Base-by-base conservation (phyloP, 2,888 invertebrate species). In the Scaptomyza polygonia region DNA sequence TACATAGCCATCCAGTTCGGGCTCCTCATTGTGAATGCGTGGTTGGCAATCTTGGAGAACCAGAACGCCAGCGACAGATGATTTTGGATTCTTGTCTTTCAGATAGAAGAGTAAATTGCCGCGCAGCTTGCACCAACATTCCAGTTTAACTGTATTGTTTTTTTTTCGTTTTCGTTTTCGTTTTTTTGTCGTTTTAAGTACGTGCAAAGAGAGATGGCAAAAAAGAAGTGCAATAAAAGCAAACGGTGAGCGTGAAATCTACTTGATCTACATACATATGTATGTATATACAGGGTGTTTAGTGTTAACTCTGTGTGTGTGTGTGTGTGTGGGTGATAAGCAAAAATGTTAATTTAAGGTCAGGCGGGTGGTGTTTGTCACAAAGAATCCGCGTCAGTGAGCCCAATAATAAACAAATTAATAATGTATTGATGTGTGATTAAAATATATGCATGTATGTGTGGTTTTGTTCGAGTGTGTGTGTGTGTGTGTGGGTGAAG, bases 61-160 rank as follows among this genome's bases (percentile, higher is more conserved):
- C 79, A 98, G 94, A 1, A 98, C 95, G 32, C 98, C 98, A 67
- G 95, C 93, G 0, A 98, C 97, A 85, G 97, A 96, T 25, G 97
- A 96, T 94, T 95, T 96, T 84, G 96, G 96, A 91, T 98, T 97
- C 79, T 95, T 95, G 47, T 96, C 96, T 92, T 97, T 97, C 90
- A 98, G 95, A 92, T 98, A 98, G 92, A 98, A 98, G 64, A 99
- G 93, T 14, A 98, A 93, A 92, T 98, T 99, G 65, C 98, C 98
- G 81, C 97, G 94, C 39, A 99, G 93, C 72, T 97, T 94, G 92
- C 97, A 98, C 96, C 97, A 98, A 89, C 96, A 93, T 91, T 96
- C 96, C 82, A 94, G 93, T 90, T 94, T 95, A 79, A 95, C 96
- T 96, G 47, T 44, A 52, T 57, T 29, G 39, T 32, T 32, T 27